phyloP scores from a whole-genome alignment of 2,113 vertebrate genomes.

The Rhynchomys soricoides region DNA sequence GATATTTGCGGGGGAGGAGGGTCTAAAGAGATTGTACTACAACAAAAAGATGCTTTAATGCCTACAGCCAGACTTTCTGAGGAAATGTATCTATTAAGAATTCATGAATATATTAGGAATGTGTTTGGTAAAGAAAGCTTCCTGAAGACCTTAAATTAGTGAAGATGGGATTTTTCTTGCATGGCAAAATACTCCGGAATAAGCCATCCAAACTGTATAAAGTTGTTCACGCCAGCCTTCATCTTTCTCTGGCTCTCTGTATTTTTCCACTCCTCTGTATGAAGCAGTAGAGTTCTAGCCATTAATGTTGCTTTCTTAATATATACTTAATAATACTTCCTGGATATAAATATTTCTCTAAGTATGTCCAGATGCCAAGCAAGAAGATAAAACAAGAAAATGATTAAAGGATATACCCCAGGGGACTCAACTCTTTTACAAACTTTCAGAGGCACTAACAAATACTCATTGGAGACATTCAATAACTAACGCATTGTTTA shows the following conservation, averaged over 20 bases:
- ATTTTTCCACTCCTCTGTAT: background rate
- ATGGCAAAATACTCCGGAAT: background rate
- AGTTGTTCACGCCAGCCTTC: background rate
- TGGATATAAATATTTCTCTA: background rate
- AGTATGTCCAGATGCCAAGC: background rate
- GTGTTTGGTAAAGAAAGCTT: background rate
- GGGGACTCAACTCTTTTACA: background rate
- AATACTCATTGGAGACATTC: background rate
- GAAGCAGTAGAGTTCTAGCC: background rate
- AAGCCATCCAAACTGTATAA: fast-evolving
- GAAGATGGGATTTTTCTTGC: background rate
- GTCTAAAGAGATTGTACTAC: background rate
- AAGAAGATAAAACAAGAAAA: background rate
- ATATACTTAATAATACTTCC: background rate
- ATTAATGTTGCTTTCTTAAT: background rate
- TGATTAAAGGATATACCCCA: background rate
- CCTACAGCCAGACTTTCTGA: background rate
- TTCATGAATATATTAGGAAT: background rate
- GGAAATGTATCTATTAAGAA: background rate
- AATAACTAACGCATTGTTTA: background rate
- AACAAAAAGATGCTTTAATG: background rate
- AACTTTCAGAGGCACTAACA: background rate
- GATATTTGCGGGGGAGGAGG: background rate
- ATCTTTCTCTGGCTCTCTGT: background rate
- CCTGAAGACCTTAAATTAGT: background rate